Conservation (phyloP, 2,797 vertebrate genomes). For the Rousettus madagascariensis region DNA sequence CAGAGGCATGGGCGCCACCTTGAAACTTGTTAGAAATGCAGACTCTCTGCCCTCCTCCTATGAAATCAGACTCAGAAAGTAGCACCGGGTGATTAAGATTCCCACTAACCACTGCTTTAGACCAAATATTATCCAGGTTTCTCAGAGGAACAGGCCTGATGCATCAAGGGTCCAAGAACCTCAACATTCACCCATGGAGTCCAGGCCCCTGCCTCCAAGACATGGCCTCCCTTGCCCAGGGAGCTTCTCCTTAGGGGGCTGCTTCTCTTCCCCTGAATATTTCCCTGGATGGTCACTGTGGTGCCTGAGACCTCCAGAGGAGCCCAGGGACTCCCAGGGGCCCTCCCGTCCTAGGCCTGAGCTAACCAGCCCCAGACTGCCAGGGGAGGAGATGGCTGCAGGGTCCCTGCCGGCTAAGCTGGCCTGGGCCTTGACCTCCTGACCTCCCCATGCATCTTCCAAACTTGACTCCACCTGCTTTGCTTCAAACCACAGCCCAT, state of each 20-base stretch:
- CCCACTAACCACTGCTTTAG: background rate
- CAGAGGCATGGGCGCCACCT: background rate
- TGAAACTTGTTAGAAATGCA: background rate
- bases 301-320: background rate
- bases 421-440: slow-evolving; percentile 27
- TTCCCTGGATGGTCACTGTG: background rate
- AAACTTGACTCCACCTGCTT: slow-evolving; percentile 63
- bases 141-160: background rate
- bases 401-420: background rate
- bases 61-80: background rate
- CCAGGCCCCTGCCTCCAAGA: background rate
- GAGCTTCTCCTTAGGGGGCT: background rate
- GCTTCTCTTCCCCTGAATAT: background rate
- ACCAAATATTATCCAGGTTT: background rate
- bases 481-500: slow-evolving; percentile 65
- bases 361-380: background rate
- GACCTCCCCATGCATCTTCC: slow-evolving; percentile 16
- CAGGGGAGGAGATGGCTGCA: background rate
- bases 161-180: background rate
- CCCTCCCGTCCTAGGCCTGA: background rate
- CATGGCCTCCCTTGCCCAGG: background rate
- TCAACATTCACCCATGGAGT: background rate
- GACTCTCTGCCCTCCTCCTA: background rate
- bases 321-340: background rate
- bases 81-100: background rate